Evolutionary conservation across 2,888 invertebrate genomes (phyloP), one percentile per base, ranked within the genome.

Genomic region (Plemyria rubiginata): DNA sequence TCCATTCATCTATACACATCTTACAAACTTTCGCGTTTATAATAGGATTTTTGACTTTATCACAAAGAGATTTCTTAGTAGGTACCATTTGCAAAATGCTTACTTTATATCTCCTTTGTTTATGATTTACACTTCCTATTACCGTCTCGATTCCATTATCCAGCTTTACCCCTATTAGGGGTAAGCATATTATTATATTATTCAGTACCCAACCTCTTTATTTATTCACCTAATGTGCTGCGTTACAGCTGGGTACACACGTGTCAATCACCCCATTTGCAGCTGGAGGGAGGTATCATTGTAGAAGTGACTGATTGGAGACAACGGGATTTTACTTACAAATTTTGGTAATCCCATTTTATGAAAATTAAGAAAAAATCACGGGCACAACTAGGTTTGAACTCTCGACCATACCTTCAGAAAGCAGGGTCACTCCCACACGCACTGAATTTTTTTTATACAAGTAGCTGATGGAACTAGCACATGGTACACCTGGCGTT

Each of bases 121-220:
- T 57, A 57, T 45, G 53, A 59, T 55, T 54, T 29, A 51, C 58
- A 41, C 50, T 29, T 41, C 45, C 56, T 48, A 57, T 58, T 49
- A 54, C 58, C 55, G 53, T 64, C 56, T 56, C 48, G 64, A 56
- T 56, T 60, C 56, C 56, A 60, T 64, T 64, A 64, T 45, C 51
- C 13, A 56, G 15, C 49, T 8, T 28, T 32, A 53, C 46, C 51
- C 55, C 38, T 52, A 40, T 59, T 56, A 16, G 13, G 48, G 38
- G 41, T 55, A 48, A 53, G 38, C 36, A 43, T 32, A 32, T 46
- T 16, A 49, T 40, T 62, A 61, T 61, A 68, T 66, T 62, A 62
- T 67, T 65, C 60, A 65, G 60, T 58, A 66, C 29, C 64, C 60
- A n/a, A 61, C 62, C 65, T 67, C 63, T 63, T 70, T 70, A 65